Percentiles rank a stretch among this genome's conserved stretches.
phyloP scores from a whole-genome alignment of 2,888 invertebrate genomes.

The Tuta absoluta region DNA sequence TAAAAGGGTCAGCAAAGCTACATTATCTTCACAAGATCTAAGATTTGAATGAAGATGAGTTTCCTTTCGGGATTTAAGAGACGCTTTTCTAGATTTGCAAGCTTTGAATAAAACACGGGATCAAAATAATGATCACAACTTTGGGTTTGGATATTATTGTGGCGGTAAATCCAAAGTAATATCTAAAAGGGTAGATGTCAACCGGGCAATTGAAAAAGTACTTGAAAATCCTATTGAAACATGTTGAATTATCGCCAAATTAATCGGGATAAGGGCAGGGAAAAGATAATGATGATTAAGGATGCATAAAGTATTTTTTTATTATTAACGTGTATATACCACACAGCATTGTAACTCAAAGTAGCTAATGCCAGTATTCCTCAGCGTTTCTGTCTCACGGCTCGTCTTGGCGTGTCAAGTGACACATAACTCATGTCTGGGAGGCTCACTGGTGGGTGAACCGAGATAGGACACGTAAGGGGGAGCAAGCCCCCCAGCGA shows the following conservation, averaged over 20 bases:
- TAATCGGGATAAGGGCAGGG: too few relatives aligned
- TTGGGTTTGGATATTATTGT: too few relatives aligned
- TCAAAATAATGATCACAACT: neutral
- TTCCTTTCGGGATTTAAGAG: constrained; percentile 3
- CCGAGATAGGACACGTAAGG: constrained; percentile 24
- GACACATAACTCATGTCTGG: constrained; percentile 23
- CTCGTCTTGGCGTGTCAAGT: constrained; percentile 5
- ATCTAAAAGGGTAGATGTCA: too few relatives aligned
- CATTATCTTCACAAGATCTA: constrained; percentile 10
- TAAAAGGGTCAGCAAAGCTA: neutral
- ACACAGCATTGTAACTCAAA: neutral
- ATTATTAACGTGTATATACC: too few relatives aligned
- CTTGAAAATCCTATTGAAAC: too few relatives aligned
- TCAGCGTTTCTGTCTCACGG: neutral
- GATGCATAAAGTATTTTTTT: too few relatives aligned
- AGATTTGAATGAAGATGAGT: constrained; percentile 3
- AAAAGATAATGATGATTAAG: too few relatives aligned
- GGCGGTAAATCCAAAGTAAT: too few relatives aligned
- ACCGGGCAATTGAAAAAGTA: too few relatives aligned
- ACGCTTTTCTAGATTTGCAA: neutral
- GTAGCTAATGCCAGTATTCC: neutral
- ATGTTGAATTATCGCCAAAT: too few relatives aligned
- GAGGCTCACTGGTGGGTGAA: neutral
- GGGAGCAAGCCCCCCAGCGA: neutral
- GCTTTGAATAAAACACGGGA: neutral